phyloP scores from a whole-genome alignment of 2,797 vertebrate species.

The Aplochiton taeniatus region DNA sequence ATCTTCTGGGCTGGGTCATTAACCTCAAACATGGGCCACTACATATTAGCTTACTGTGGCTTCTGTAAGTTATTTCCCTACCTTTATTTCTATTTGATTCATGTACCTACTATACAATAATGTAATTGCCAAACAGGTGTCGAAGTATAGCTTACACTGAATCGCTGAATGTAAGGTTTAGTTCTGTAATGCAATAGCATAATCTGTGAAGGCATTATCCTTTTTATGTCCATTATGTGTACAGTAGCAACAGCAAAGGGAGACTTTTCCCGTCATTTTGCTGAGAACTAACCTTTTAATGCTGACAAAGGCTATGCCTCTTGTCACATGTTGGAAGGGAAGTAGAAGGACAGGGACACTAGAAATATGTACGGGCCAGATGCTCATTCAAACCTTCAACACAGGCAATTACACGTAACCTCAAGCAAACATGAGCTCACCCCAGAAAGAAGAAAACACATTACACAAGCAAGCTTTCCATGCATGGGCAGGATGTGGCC shows the following conservation, averaged over 20 bases:
- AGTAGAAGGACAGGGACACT: slow-evolving; percentile 18
- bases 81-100: no score
- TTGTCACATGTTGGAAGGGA: background rate
- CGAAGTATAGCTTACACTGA: no score
- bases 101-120: no score
- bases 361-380: slow-evolving; percentile 27
- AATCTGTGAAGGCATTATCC: background rate
- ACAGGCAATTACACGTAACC: slow-evolving; percentile 46
- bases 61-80: no score
- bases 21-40: no score
- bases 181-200: background rate
- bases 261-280: slow-evolving; percentile 19
- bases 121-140: no score
- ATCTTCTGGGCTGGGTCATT: no score
- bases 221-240: no score
- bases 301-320: slow-evolving; percentile 34
- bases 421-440: slow-evolving; percentile 61
- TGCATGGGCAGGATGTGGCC: slow-evolving; percentile 11
- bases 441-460: slow-evolving; percentile 52
- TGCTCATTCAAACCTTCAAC: slow-evolving; percentile 44
- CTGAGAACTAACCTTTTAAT: slow-evolving; percentile 29
- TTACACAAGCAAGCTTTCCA: slow-evolving; percentile 28
- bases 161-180: no score
- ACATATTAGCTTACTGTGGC: no score
- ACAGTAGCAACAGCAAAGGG: slow-evolving; percentile 17